A percentile compares a stretch with the other conserved stretches of the same genome.
phyloP scores from a whole-genome alignment of 2,113 vertebrate species.

The Labeo rohita region DNA sequence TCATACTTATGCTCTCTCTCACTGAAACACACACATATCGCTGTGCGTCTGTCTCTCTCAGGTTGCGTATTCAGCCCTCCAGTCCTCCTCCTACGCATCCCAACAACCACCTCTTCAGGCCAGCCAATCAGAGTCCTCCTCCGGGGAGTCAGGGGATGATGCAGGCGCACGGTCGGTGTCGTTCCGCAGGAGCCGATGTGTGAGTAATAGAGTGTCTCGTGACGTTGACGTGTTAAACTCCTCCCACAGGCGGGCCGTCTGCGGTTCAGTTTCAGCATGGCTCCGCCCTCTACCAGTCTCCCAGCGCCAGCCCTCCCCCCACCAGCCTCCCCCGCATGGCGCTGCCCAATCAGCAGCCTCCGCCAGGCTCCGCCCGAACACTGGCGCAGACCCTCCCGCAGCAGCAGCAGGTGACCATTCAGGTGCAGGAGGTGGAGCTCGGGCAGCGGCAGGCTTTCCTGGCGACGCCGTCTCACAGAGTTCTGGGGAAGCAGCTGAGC shows the following conservation, averaged over 20 bases:
- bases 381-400: constrained; percentile 71
- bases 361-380: constrained; percentile 66
- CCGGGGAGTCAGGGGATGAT: constrained; percentile 86
- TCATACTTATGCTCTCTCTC: constrained; percentile 15
- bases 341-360: constrained; percentile 78
- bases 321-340: constrained; percentile 80
- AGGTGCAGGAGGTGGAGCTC: constrained; percentile 91
- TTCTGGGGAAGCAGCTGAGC: constrained; percentile 96
- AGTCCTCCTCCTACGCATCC: constrained; percentile 96
- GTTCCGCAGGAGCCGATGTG: neutral
- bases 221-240: neutral
- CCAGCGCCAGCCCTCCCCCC: constrained; percentile 88
- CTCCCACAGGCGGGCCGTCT: constrained; percentile 78
- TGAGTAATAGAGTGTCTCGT: neutral
- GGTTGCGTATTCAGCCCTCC: constrained; percentile 96
- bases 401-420: constrained; percentile 94
- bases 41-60: constrained; percentile 53
- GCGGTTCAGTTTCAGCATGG: constrained; percentile 88
- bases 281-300: constrained; percentile 82
- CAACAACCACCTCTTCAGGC: constrained; percentile 96
- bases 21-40: neutral
- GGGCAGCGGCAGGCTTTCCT: constrained; percentile 85
- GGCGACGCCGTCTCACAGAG: constrained; percentile 89
- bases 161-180: constrained; percentile 85
- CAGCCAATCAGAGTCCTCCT: constrained; percentile 91